phyloP scores from a whole-genome alignment of 2,113 vertebrate genomes.

The Neolamprologus brichardi region DNA sequence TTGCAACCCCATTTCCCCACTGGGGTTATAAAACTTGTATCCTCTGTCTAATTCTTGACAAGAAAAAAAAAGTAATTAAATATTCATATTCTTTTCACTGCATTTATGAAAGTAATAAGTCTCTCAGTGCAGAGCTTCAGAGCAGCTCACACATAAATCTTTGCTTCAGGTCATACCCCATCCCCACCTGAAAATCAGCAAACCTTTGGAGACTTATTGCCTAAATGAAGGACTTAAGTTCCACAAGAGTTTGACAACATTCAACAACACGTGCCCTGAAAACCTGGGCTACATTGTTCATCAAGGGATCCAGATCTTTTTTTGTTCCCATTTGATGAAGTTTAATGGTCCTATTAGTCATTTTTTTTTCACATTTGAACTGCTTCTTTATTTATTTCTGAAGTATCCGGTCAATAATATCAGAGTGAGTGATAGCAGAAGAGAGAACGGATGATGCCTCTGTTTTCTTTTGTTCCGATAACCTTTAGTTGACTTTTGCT shows the following conservation, averaged over 20 bases:
- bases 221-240: neutral
- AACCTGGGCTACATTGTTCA: neutral
- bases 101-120: neutral
- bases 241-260: neutral
- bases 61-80: neutral
- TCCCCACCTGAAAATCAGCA: neutral
- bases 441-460: neutral
- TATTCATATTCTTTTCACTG: neutral
- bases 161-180: neutral
- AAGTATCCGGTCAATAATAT: neutral
- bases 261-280: neutral
- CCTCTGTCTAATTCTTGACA: neutral
- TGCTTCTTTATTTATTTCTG: neutral
- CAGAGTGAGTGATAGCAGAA: neutral
- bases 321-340: neutral
- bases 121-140: neutral
- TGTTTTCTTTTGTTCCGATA: neutral
- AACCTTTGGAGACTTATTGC: neutral
- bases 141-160: neutral
- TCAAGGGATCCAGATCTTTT: neutral
- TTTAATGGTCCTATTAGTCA: neutral
- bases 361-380: neutral
- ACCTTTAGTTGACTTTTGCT: slow-evolving; percentile 34
- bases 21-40: neutral
- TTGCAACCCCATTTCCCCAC: neutral